Evolutionary conservation across 2,888 invertebrate genomes (phyloP).

Genomic region (Drosophila colorata): DNA sequence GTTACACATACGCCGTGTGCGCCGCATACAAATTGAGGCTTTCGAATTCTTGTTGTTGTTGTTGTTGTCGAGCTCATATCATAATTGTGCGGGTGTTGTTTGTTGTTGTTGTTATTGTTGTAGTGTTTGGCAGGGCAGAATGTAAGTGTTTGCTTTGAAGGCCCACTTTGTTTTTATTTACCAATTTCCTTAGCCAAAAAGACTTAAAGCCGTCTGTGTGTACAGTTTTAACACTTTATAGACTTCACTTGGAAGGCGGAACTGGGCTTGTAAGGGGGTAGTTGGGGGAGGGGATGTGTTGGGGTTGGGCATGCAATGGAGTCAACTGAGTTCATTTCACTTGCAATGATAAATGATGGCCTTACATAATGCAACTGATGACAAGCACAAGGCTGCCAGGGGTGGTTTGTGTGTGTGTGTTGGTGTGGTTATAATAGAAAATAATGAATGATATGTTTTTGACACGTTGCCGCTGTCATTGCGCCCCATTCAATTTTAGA

Average conservation of each 20-base stretch:
- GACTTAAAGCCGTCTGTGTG: slow-evolving; percentile 63
- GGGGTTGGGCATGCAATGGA: slow-evolving; percentile 69
- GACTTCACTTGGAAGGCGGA: background rate
- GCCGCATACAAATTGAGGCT: slow-evolving; percentile 71
- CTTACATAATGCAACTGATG: slow-evolving; percentile 76
- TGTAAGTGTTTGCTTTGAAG: slow-evolving; percentile 51
- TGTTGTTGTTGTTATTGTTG: slow-evolving; percentile 23
- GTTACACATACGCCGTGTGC: slow-evolving; percentile 75
- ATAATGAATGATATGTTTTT: slow-evolving; percentile 81
- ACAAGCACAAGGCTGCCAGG: slow-evolving; percentile 50
- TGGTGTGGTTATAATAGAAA: slow-evolving; percentile 73
- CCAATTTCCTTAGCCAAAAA: slow-evolving; percentile 63
- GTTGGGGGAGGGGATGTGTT: background rate
- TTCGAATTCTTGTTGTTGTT: slow-evolving; percentile 24
- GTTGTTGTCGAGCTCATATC: slow-evolving; percentile 38
- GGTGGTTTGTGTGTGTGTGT: slow-evolving; percentile 1
- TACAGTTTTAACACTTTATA: slow-evolving; percentile 54
- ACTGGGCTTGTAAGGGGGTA: background rate
- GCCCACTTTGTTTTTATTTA: slow-evolving; percentile 74
- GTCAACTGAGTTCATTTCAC: slow-evolving; percentile 76
- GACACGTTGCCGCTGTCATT: slow-evolving; percentile 75
- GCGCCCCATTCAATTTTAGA: slow-evolving; percentile 66
- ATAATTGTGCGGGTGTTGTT: slow-evolving; percentile 56
- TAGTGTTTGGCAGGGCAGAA: slow-evolving; percentile 47
- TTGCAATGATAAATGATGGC: slow-evolving; percentile 79